phyloP scores from a whole-genome alignment of 2,888 invertebrate species.

The Sylvicola cinctus region DNA sequence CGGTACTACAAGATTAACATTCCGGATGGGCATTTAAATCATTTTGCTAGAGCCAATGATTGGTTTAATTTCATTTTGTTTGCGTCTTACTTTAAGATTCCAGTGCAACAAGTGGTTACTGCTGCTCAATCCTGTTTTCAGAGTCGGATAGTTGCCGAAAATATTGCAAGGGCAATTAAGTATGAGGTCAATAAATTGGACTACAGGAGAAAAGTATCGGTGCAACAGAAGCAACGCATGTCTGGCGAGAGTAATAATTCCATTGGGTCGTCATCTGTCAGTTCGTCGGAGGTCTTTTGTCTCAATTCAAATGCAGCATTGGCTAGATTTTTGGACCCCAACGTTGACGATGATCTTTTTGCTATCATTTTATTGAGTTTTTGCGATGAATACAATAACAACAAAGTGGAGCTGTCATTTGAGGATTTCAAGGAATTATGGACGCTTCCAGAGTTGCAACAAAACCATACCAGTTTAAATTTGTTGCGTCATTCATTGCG shows the following conservation, averaged over 20 bases:
- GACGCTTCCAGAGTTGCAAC: not conserved
- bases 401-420: not conserved
- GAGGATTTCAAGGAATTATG: not conserved
- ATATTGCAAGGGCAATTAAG: slow-evolving; percentile 3
- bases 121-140: too few relatives aligned
- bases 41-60: slow-evolving; percentile 1
- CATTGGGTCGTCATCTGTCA: too few relatives aligned
- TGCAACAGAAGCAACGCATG: too few relatives aligned
- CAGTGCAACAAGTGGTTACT: slow-evolving; percentile 4
- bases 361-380: slow-evolving; percentile 18
- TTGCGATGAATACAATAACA: not conserved
- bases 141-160: slow-evolving; percentile 1
- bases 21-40: not conserved
- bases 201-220: too few relatives aligned
- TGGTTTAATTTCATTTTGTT: slow-evolving; percentile 6
- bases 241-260: too few relatives aligned
- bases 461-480: slow-evolving; percentile 9
- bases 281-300: too few relatives aligned
- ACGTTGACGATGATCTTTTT: slow-evolving; percentile 17
- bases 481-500: slow-evolving; percentile 15
- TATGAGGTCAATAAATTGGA: not conserved
- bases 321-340: slow-evolving; percentile 11
- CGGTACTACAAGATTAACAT: too few relatives aligned
- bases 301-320: not conserved
- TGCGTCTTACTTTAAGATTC: slow-evolving; percentile 5